A percentile compares a stretch with the other conserved stretches of the same genome.
Evolutionary conservation across 2,888 invertebrate species (phyloP).

Genomic region (Alitta virens): DNA sequence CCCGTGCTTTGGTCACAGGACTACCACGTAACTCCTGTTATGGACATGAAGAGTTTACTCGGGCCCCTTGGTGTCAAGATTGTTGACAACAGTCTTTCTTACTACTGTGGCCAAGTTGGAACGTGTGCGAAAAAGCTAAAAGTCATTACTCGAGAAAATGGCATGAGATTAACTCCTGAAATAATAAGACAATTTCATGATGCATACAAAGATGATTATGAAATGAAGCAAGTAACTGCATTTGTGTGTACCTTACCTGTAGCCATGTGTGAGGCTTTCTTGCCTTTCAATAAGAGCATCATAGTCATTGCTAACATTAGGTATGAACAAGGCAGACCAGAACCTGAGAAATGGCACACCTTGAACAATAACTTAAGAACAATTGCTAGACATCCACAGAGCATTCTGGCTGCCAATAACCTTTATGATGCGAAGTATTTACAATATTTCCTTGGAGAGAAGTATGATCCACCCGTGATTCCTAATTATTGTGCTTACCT

Average conservation of each 20-base stretch:
- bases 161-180: slow-evolving; percentile 27
- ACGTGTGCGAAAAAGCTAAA: slow-evolving; percentile 30
- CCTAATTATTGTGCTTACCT: slow-evolving; percentile 32
- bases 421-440: slow-evolving; percentile 34
- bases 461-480: slow-evolving; percentile 19
- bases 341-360: slow-evolving; percentile 23
- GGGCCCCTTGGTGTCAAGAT: slow-evolving; percentile 30
- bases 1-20: slow-evolving; percentile 33
- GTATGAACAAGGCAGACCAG: slow-evolving; percentile 29
- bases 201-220: slow-evolving; percentile 26
- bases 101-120: slow-evolving; percentile 25
- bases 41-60: slow-evolving; percentile 31
- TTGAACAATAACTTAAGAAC: slow-evolving; percentile 22
- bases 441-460: slow-evolving; percentile 32
- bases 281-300: slow-evolving; percentile 30
- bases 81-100: slow-evolving; percentile 33
- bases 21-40: slow-evolving; percentile 32
- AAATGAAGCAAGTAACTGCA: slow-evolving; percentile 26
- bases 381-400: slow-evolving; percentile 14
- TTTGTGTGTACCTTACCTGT: slow-evolving; percentile 32
- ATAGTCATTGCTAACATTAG: slow-evolving; percentile 31
- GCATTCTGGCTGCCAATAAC: slow-evolving; percentile 33
- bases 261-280: slow-evolving; percentile 32
- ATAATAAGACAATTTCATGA: slow-evolving; percentile 29
- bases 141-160: slow-evolving; percentile 31